Base-by-base conservation (phyloP, 2,797 vertebrate species). In the Alcedo quadribrachys region DNA sequence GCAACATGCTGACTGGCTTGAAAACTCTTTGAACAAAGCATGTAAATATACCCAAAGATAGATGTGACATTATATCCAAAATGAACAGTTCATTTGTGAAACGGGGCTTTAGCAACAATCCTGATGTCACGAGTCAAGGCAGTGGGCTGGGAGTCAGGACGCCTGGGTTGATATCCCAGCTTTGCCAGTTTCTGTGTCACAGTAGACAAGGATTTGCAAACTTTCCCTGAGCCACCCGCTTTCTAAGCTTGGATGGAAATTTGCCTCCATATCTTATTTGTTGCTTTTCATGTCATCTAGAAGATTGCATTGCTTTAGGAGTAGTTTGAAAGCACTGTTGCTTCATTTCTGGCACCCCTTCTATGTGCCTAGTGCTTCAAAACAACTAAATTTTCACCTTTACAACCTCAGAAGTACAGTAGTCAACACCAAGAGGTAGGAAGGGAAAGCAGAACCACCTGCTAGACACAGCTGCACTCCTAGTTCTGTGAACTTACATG, bases 401-500 rank as follows among this genome's bases (percentile, higher is more conserved):
- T 68, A 37, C 42, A 46, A 15, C 21, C 22, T 45, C 70, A 73
- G 35, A 46, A 42, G 12, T 9, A 33, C 50, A 46, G 32, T 46
- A 28, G 15, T 4, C 62, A 37, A 17, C 50, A 37, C 2, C 57
- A 22, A 12, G 63, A 60, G 8, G 28, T 32, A 35, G 20, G 43
- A 63, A 81, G 37, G 63, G 37, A 55, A 43, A 65, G 35, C 67
- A 63, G 13, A 21, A 22, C 16, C 81, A 63, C 46, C 73, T 53
- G 15, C 69, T 7, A 43, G 45, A 24, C 15, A 2, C 0, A 4
- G 43, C 43, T 63, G 73, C 27, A 51, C 32, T 6, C 65, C 51
- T 32, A 22, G 1, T 8, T 77, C 57, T 6, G 30, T 7, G 43
- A 71, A 76, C 33, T n/a, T 4, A 20, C 11, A 1, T 0, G 3